Conservation (phyloP, 2,113 vertebrate species). For the Limanda limanda region DNA sequence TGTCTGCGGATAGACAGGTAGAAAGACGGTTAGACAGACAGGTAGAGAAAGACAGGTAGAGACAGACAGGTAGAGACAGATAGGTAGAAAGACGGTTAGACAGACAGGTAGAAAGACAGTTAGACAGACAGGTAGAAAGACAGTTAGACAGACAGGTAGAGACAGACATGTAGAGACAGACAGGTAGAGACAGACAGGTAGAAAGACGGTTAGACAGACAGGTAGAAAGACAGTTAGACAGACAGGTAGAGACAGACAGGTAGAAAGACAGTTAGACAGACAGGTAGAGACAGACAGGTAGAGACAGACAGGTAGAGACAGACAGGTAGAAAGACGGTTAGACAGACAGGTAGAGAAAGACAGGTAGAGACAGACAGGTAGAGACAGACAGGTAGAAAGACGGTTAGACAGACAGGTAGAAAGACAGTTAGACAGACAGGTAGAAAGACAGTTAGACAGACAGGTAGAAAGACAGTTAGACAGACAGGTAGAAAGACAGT, state of each 20-base stretch:
- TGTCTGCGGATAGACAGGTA: constrained; percentile 70
- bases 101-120: too few relatives aligned
- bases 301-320: constrained; percentile 8
- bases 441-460: neutral
- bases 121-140: too few relatives aligned
- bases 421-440: constrained; percentile 16
- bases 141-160: too few relatives aligned
- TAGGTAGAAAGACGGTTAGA: too few relatives aligned
- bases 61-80: too few relatives aligned
- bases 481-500: neutral
- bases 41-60: neutral
- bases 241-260: too few relatives aligned
- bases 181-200: too few relatives aligned
- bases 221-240: too few relatives aligned
- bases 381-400: constrained; percentile 1
- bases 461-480: too few relatives aligned
- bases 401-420: neutral
- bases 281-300: constrained; percentile 9
- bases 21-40: neutral
- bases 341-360: constrained; percentile 1
- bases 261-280: too few relatives aligned
- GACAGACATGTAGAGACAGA: too few relatives aligned
- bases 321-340: neutral
- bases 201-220: too few relatives aligned
- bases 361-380: neutral